These are phyloP conservation scores for Gadopsis bispinosus DNA, from an alignment of 2,797 vertebrate species.

Conservation along the genomic window DNA sequence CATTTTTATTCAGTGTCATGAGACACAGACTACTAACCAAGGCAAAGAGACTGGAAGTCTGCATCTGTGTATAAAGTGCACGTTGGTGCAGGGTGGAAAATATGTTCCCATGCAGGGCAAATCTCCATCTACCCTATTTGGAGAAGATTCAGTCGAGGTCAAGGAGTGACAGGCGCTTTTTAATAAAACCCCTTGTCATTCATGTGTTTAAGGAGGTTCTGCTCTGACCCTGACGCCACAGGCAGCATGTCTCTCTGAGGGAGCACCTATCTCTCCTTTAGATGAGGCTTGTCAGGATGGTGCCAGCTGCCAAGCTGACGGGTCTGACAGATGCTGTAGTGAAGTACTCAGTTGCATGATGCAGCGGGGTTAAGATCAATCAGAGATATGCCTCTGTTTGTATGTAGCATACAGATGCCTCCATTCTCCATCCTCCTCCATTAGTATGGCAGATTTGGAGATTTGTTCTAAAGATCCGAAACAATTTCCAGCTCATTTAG, in stretches of 20 bases:
- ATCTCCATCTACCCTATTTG: no score
- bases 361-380: slow-evolving; percentile 1
- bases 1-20: no score
- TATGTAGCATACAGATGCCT: neutral
- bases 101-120: no score
- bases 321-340: slow-evolving; percentile 17
- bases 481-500: neutral
- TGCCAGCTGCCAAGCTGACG: slow-evolving; percentile 19
- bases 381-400: slow-evolving; percentile 5
- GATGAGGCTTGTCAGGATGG: slow-evolving; percentile 12
- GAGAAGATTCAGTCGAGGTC: neutral
- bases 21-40: neutral
- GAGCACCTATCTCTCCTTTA: slow-evolving; percentile 31
- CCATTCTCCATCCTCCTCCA: no score
- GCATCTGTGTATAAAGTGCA: slow-evolving; percentile 2
- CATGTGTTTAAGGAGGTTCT: slow-evolving; percentile 16
- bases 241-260: neutral
- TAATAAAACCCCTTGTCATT: slow-evolving; percentile 26
- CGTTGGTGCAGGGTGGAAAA: neutral
- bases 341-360: slow-evolving; percentile 6
- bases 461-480: neutral
- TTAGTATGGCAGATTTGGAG: no score
- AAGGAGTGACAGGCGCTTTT: slow-evolving; percentile 3
- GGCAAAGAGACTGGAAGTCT: slow-evolving; percentile 1
- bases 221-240: slow-evolving; percentile 12